Evolutionary conservation across 2,797 vertebrate genomes (phyloP), one percentile per base, ranked within the genome.

Genomic region (Melanotaenia maccullochi): DNA sequence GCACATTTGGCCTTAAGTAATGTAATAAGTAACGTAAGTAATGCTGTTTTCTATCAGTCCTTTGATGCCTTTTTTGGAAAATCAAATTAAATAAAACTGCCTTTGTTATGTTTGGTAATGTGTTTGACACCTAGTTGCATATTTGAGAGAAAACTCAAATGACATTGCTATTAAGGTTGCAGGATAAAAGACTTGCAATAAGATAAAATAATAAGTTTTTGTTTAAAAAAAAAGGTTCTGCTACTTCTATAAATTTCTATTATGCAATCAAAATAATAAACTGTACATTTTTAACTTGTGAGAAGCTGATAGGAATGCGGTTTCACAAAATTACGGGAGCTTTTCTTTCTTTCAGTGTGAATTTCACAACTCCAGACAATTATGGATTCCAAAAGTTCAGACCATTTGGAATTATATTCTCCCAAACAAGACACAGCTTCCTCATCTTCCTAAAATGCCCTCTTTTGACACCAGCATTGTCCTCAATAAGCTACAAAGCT

Each of bases 61-160:
- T 14, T 70, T 33, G 25, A 32, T 54, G 40, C 14, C 25, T 38
- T 38, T 3, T 25, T 66, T 68, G 66, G 75, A 65, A 56, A 68
- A 58, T 73, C 12, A 74, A 7, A n/a, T 18, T n/a, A 42, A 54
- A 66, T 32, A 42, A 44, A 56, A 13, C 54, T 40, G 20, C 36
- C 54, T 42, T 20, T 11, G n/a, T 1, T 57, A 16, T 56, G 28
- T 47, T 35, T 25, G n/a, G 16, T 58, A 30, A 68, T 58, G 65
- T 25, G 22, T 52, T 51, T 52, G 51, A 52, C 24, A 24, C 12
- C 1, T 14, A 12, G 35, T 42, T 25, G 62, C 30, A 54, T 28
- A 57, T 75, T 16, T 61, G 66, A 74, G 67, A 70, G 61, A 42
- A 59, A 59, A 63, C 38, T 79, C 59, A 78, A 36, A 59, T 16